phyloP scores from a whole-genome alignment of 2,797 vertebrate genomes.

The Heteromormyrus szaboi region DNA sequence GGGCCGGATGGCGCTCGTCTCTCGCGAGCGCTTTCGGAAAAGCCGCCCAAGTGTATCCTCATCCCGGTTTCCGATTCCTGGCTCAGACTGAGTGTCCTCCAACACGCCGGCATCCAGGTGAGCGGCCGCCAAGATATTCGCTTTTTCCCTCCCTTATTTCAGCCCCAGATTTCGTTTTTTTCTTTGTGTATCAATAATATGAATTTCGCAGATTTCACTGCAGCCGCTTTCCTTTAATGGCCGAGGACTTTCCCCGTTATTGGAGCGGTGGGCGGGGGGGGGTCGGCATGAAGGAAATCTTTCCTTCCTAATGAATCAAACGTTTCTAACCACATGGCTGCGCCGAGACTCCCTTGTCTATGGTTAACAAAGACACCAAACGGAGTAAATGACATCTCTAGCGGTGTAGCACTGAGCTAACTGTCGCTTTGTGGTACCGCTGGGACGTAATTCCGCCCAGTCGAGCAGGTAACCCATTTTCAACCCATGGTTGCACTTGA shows the following conservation, averaged over 20 bases:
- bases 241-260: not conserved
- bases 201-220: not conserved
- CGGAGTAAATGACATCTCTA: not conserved
- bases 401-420: not conserved
- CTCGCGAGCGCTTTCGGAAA: not conserved
- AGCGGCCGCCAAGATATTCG: not conserved
- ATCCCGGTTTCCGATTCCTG: not conserved
- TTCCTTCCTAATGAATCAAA: constrained; percentile 6
- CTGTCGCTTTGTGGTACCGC: not conserved
- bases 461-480: constrained; percentile 12
- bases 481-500: constrained; percentile 6
- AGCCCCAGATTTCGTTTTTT: not conserved
- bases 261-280: not conserved
- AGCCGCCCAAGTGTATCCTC: not conserved
- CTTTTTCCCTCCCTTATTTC: not conserved
- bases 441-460: not conserved
- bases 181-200: not conserved
- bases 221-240: not conserved
- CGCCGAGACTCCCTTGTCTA: not conserved
- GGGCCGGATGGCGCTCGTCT: not conserved
- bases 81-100: not conserved
- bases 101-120: not conserved
- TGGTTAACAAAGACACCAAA: constrained; percentile 5
- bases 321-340: not conserved
- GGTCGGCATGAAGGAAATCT: not conserved